Conservation (phyloP, 2,113 vertebrate genomes). For the Gyps fulvus region DNA sequence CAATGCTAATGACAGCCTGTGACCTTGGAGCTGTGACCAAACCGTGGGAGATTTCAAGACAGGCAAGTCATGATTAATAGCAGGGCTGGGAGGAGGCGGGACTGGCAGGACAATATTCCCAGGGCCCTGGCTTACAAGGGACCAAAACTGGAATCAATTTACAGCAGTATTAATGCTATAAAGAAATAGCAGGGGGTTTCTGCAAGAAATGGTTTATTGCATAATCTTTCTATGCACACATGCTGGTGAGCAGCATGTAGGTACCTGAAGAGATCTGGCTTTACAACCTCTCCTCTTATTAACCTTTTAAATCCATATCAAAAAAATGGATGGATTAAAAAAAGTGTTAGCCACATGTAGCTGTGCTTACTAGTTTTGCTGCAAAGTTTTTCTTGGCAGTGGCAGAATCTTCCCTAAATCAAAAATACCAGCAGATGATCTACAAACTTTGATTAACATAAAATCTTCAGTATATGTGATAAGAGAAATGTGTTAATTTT, state of each 20-base stretch:
- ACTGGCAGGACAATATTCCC: slow-evolving; percentile 63
- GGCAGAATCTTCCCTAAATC: not conserved
- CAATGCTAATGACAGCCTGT: slow-evolving; percentile 99
- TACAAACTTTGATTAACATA: not conserved
- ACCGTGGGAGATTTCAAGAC: slow-evolving; percentile 99
- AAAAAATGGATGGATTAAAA: not conserved
- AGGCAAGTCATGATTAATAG: slow-evolving; percentile 89
- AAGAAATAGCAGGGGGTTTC: slow-evolving; percentile 60
- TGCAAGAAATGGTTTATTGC: slow-evolving; percentile 36
- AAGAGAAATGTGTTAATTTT: not conserved
- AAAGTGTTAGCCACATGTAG: not conserved
- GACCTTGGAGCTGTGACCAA: slow-evolving; percentile 99
- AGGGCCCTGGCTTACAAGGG: slow-evolving; percentile 61
- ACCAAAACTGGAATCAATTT: slow-evolving; percentile 70
- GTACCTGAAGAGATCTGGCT: not conserved
- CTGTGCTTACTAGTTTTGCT: not conserved
- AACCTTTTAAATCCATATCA: not conserved
- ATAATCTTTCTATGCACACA: not conserved
- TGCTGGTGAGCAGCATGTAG: slow-evolving; percentile 15
- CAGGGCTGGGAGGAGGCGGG: slow-evolving; percentile 62
- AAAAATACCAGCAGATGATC: not conserved
- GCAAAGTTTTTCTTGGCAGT: not conserved
- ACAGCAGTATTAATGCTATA: slow-evolving; percentile 52
- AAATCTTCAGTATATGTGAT: not conserved
- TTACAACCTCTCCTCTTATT: not conserved